Conservation (phyloP, 1,140 invertebrate species). For the Drosophila aff. region DNA sequence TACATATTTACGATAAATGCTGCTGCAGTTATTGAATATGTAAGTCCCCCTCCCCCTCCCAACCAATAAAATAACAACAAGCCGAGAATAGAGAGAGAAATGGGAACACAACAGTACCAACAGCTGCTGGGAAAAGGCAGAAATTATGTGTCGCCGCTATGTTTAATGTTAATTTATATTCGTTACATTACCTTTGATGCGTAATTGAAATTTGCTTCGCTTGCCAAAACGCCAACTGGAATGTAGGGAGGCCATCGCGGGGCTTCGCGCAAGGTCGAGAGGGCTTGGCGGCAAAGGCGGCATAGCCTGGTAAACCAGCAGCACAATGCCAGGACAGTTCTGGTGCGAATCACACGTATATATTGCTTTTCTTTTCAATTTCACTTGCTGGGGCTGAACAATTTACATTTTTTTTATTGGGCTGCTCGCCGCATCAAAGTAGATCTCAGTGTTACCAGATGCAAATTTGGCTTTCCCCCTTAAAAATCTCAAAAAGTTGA, state of each 20-base stretch:
- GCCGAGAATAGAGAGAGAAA: constrained; percentile 4
- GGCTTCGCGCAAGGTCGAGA: constrained; percentile 18
- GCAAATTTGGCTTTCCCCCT: too few relatives aligned
- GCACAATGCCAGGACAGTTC: constrained; percentile 15
- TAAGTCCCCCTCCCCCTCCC: neutral
- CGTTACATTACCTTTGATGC: constrained; percentile 76
- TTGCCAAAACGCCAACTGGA: constrained; percentile 83
- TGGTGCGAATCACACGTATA: constrained; percentile 26
- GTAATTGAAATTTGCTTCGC: constrained; percentile 79
- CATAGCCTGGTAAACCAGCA: constrained; percentile 29
- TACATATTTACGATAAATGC: constrained; percentile 22
- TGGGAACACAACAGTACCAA: constrained; percentile 11
- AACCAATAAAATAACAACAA: constrained; percentile 7
- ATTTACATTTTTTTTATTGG: constrained; percentile 50
- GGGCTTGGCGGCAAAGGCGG: constrained; percentile 36
- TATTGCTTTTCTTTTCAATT: constrained; percentile 57
- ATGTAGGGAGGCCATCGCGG: constrained; percentile 73
- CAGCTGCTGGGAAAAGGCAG: constrained; percentile 12
- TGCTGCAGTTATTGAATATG: constrained; percentile 51
- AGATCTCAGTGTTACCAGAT: neutral
- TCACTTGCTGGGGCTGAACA: constrained; percentile 48
- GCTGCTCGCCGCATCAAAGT: constrained; percentile 18
- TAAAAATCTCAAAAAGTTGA: too few relatives aligned
- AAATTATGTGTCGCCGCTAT: constrained; percentile 8
- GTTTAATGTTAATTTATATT: constrained; percentile 60